These are phyloP conservation scores for Drosophila pallidifrons DNA, from an alignment of 1,140 invertebrate species.

Conservation along the genomic window DNA sequence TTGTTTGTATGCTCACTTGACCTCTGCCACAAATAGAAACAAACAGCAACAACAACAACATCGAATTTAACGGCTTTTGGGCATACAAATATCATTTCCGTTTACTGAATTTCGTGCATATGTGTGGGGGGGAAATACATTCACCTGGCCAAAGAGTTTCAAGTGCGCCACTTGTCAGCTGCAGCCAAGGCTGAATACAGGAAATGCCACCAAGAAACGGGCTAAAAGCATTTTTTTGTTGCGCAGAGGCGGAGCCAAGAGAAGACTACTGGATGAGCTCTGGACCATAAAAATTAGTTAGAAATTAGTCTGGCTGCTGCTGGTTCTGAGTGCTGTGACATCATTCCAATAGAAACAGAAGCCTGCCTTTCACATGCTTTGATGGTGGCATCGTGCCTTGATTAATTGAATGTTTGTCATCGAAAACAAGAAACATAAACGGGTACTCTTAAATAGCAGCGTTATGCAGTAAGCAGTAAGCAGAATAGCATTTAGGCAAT, in stretches of 20 bases:
- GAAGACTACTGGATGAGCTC: slow-evolving; percentile 21
- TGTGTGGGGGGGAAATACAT: slow-evolving; percentile 78
- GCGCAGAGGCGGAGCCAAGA: slow-evolving; percentile 9
- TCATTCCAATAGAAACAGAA: slow-evolving; percentile 38
- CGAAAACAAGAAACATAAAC: slow-evolving; percentile 51
- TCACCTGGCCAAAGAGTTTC: slow-evolving; percentile 58
- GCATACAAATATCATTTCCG: slow-evolving; percentile 74
- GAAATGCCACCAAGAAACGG: slow-evolving; percentile 22
- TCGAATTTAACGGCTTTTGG: slow-evolving; percentile 74
- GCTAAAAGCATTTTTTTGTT: slow-evolving; percentile 14
- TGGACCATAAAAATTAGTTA: slow-evolving; percentile 41
- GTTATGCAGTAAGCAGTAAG: slow-evolving; percentile 19
- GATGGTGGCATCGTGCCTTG: slow-evolving; percentile 45
- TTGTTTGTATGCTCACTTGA: slow-evolving; percentile 74
- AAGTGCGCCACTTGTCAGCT: slow-evolving; percentile 57
- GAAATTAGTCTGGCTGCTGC: slow-evolving; percentile 26
- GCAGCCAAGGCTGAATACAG: slow-evolving; percentile 51
- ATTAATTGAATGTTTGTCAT: slow-evolving; percentile 75
- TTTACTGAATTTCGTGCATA: slow-evolving; percentile 47
- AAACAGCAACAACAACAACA: slow-evolving; percentile 50
- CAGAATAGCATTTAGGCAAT: slow-evolving; percentile 27
- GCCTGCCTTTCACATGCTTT: slow-evolving; percentile 69
- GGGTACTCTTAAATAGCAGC: slow-evolving; percentile 9
- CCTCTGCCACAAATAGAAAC: slow-evolving; percentile 57
- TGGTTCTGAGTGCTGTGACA: slow-evolving; percentile 64